phyloP scores from a whole-genome alignment of 2,113 vertebrate species.

The Strigops habroptila region DNA sequence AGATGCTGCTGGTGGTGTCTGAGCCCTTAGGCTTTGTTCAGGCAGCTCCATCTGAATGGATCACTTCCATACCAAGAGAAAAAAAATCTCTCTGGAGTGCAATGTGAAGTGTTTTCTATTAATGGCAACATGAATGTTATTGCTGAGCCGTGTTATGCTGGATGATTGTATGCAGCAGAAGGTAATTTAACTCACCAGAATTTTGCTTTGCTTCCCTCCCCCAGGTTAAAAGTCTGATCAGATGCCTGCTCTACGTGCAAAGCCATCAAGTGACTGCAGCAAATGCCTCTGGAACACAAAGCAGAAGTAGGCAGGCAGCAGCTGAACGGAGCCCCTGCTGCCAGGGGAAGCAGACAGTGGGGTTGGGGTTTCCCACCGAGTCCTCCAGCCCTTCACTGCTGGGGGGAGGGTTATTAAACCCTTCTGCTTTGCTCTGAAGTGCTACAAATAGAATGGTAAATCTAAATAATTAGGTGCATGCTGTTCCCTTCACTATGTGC shows the following conservation, averaged over 20 bases:
- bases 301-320: not conserved
- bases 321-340: rapidly evolving
- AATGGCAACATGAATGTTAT: slow-evolving; percentile 3
- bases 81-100: slow-evolving; percentile 22
- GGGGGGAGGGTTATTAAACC: not conserved
- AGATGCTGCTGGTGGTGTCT: slow-evolving; percentile 38
- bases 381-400: not conserved
- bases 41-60: slow-evolving; percentile 48
- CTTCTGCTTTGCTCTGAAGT: not conserved
- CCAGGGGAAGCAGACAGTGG: not conserved
- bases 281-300: not conserved
- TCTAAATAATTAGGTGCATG: not conserved
- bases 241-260: not conserved
- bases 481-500: not conserved
- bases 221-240: slow-evolving; percentile 37
- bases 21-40: slow-evolving; percentile 54
- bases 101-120: not conserved
- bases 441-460: not conserved
- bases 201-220: slow-evolving; percentile 30
- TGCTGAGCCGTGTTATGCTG: not conserved
- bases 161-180: slow-evolving; percentile 40
- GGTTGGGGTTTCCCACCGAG: not conserved
- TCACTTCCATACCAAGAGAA: not conserved
- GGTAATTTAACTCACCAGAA: slow-evolving; percentile 35
- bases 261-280: not conserved